Percentiles rank a stretch among this genome's conserved stretches.
Conservation (phyloP, 2,113 vertebrate genomes). For the Cichladusa arquata region DNA sequence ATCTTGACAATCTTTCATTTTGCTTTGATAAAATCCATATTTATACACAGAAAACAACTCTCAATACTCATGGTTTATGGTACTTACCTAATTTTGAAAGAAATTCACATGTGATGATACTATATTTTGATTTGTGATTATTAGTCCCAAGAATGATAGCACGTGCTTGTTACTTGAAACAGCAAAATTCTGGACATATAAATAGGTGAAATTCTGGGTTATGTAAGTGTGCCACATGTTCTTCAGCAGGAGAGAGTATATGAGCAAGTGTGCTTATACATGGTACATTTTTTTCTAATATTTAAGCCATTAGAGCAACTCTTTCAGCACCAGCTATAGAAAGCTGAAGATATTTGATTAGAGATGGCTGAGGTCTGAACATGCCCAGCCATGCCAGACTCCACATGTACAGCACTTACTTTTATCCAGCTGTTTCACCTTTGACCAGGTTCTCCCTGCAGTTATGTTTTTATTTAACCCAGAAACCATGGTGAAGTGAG, state of each 20-base stretch:
- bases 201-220: neutral
- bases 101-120: neutral
- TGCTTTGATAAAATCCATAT: neutral
- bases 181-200: neutral
- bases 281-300: neutral
- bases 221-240: neutral
- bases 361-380: neutral
- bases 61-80: neutral
- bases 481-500: neutral
- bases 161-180: neutral
- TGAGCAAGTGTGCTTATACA: neutral
- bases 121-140: neutral
- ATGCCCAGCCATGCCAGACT: neutral
- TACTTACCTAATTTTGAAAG: neutral
- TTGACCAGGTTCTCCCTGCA: neutral
- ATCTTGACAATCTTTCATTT: neutral
- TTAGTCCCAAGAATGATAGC: neutral
- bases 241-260: neutral
- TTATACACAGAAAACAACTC: neutral
- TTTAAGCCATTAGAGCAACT: neutral
- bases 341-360: neutral
- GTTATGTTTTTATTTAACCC: neutral
- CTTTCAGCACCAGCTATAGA: accelerated
- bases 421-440: neutral
- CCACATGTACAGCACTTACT: neutral